Evolutionary conservation across 2,888 invertebrate species (phyloP).

Genomic region (Cerceris ruficornis): DNA sequence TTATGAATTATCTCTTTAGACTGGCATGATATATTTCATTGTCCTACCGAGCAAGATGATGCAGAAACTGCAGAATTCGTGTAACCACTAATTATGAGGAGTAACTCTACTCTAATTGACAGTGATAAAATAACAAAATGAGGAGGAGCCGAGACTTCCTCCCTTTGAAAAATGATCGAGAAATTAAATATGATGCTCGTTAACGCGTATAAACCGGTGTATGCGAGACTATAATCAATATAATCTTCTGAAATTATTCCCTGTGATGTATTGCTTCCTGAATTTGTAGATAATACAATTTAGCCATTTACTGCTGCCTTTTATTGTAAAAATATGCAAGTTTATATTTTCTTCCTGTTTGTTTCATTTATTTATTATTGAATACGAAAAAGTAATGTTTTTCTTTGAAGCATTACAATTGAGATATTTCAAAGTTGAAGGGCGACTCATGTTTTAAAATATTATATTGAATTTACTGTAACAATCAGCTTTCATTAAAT

Average conservation of each 20-base stretch:
- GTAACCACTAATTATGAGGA: slow-evolving; percentile 46
- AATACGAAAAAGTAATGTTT: not conserved
- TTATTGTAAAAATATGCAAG: too few species aligned
- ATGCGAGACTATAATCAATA: too few species aligned
- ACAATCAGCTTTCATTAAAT: too few species aligned
- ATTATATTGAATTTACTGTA: too few species aligned
- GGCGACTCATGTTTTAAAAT: too few species aligned
- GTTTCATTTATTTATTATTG: too few species aligned
- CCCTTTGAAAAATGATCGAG: slow-evolving; percentile 1
- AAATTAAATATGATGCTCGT: not conserved
- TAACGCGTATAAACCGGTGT: not conserved
- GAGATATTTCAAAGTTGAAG: not conserved
- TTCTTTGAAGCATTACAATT: not conserved
- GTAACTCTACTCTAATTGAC: slow-evolving; percentile 65
- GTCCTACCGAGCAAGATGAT: slow-evolving; percentile 31
- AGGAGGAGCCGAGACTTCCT: not conserved
- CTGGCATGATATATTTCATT: slow-evolving; percentile 66
- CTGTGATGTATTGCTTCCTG: slow-evolving; percentile 6
- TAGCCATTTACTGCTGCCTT: too few species aligned
- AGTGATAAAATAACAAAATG: slow-evolving; percentile 52
- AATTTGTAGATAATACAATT: too few species aligned
- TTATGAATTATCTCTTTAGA: slow-evolving; percentile 44
- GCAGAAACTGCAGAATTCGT: slow-evolving; percentile 23
- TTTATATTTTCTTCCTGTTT: too few species aligned
- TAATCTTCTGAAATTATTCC: not conserved